These are phyloP conservation scores for Rhogogaster chlorosoma DNA, from an alignment of 2,888 invertebrate genomes.

Conservation along the genomic window DNA sequence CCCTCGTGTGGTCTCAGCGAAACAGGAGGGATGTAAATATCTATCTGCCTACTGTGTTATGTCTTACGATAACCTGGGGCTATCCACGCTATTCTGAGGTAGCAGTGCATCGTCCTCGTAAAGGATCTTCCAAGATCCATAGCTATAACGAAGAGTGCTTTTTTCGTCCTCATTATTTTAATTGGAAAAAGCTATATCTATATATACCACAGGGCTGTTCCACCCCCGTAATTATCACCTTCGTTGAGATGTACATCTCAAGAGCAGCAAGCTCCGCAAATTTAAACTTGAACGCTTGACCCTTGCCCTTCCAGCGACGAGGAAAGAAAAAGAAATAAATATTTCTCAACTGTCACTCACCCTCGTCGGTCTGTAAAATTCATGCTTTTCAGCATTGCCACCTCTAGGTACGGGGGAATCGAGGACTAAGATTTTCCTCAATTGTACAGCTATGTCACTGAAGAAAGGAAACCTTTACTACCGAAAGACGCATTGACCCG, in stretches of 20 bases:
- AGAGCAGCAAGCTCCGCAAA: constrained; percentile 4
- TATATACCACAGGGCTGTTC: constrained; percentile 21
- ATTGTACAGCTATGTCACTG: not conserved
- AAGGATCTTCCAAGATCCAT: constrained; percentile 8
- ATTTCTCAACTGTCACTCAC: constrained; percentile 25
- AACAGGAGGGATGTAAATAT: constrained; percentile 72
- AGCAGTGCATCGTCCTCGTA: constrained; percentile 42
- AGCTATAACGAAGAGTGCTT: constrained; percentile 41
- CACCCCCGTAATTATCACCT: constrained; percentile 43
- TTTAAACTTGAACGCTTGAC: constrained; percentile 43
- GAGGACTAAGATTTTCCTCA: not conserved
- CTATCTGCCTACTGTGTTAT: constrained; percentile 75
- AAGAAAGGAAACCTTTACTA: not conserved
- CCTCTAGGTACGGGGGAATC: constrained; percentile 3
- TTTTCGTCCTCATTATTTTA: constrained; percentile 37
- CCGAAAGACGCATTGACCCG: not conserved
- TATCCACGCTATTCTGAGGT: not conserved
- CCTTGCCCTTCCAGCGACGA: not conserved
- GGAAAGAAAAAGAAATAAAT: constrained; percentile 26
- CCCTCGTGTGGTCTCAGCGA: constrained; percentile 10
- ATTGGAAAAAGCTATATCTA: constrained; percentile 36
- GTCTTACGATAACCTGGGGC: constrained; percentile 68
- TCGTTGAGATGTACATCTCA: constrained; percentile 41
- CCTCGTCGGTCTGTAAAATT: not conserved
- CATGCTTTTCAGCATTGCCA: constrained; percentile 12